A percentile compares a stretch with the other conserved stretches of the same genome.
Conservation (phyloP, 2,888 invertebrate species). For the Parnassius orleans region DNA sequence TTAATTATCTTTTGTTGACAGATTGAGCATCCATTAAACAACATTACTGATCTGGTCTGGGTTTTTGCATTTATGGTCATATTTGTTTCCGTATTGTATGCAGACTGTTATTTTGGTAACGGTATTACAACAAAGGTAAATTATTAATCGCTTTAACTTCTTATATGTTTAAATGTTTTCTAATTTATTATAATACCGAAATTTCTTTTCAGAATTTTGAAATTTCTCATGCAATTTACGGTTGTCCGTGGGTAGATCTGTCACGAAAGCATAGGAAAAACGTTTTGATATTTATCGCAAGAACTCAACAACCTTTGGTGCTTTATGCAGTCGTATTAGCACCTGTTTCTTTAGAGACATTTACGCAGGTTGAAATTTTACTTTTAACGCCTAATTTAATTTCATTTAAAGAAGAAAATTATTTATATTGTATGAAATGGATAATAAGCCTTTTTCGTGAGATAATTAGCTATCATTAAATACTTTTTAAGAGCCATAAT, state of each 20-base stretch:
- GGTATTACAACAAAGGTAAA: constrained; percentile 49
- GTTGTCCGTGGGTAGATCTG: constrained; percentile 47
- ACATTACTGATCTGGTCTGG: constrained; percentile 34
- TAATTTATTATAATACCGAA: neutral
- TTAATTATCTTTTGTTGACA: constrained; percentile 30
- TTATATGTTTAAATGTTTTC: neutral
- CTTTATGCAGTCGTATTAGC: constrained; percentile 46
- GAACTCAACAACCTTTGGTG: constrained; percentile 49
- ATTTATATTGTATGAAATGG: too few relatives aligned
- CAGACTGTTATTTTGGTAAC: constrained; percentile 57
- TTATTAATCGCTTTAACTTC: neutral
- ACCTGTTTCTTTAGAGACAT: constrained; percentile 52
- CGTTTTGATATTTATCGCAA: constrained; percentile 47
- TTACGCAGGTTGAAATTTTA: constrained; percentile 36
- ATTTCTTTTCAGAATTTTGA: constrained; percentile 40
- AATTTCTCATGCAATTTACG: constrained; percentile 44
- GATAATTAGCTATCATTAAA: too few relatives aligned
- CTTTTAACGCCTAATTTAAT: neutral
- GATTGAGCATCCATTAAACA: constrained; percentile 45
- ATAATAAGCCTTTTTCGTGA: too few relatives aligned
- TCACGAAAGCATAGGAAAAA: constrained; percentile 42
- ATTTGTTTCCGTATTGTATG: constrained; percentile 42
- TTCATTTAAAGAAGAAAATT: too few relatives aligned
- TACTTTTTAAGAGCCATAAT: too few relatives aligned
- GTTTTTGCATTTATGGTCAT: constrained; percentile 44